Evolutionary conservation across 2,888 invertebrate genomes (phyloP), one percentile per base, ranked within the genome.

Genomic region (Aquatica leii): DNA sequence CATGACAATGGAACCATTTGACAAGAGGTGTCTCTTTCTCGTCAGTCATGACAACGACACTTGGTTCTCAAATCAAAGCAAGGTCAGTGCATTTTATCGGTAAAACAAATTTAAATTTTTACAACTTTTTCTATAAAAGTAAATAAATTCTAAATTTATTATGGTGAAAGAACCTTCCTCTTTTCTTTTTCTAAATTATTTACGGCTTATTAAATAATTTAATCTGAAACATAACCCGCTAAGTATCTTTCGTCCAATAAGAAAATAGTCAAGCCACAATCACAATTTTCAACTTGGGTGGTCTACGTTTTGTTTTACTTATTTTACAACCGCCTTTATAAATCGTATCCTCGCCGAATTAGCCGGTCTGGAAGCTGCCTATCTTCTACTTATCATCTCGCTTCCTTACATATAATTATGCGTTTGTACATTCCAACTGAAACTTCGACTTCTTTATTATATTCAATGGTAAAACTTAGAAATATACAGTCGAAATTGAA

Each of bases 221-320:
- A 46, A 46, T 46, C 46, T 18, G 18, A 18, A 18, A 46, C 18
- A 46, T 46, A 46, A 46, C 46, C 20, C 15, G 46, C 46, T 51
- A 51, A 54, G 41, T 54, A 41, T 37, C 21, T 18, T 53, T 53
- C 21, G 8, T 53, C 53, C 53, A 53, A 53, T 53, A 37, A 41
- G 21, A 53, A 53, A 40, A 53, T 40, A 40, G 40, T 12, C 24
- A 21, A 52, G 53, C 35, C 71, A 76, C 76, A 78, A 77, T 78
- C 78, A 76, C 77, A 77, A 74, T 46, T 71, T 76, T 78, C 81
- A 74, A 80, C 81, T 80, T 81, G 81, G 81, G 81, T 80, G 81
- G 81, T 79, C 81, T 72, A 74, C 76, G 78, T 79, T 80, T 80
- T 80, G 80, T 80, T 80, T 80, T 81, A 80, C 78, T 79, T 74